Percentiles rank a stretch among this genome's conserved stretches.
phyloP scores from a whole-genome alignment of 2,797 vertebrate genomes.

The Onychomys torridus region DNA sequence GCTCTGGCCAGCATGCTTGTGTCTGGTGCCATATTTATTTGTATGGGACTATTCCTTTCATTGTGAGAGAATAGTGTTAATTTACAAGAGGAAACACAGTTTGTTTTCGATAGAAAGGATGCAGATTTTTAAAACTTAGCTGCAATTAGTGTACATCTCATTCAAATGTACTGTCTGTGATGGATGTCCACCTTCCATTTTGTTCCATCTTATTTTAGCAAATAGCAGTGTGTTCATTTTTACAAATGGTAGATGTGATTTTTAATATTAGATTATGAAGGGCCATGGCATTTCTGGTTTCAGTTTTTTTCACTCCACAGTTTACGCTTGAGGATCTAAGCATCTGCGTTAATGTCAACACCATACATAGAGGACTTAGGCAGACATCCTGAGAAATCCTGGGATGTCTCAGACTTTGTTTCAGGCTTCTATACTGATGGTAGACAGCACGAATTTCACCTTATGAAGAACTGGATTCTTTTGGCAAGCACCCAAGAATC shows the following conservation, averaged over 20 bases:
- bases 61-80: neutral
- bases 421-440: neutral
- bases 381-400: neutral
- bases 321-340: neutral
- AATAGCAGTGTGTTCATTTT: neutral
- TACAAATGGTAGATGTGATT: neutral
- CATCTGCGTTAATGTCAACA: fast-evolving
- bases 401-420: fast-evolving
- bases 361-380: fast-evolving
- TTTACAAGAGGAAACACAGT: neutral
- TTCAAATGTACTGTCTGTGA: neutral
- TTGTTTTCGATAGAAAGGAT: neutral
- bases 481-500: neutral
- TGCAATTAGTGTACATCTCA: neutral
- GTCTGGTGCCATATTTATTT: neutral
- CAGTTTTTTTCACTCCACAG: neutral
- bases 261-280: neutral
- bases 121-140: neutral
- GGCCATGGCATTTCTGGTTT: neutral
- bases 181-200: fast-evolving
- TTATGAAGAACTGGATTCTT: neutral
- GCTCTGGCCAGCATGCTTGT: neutral
- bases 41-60: neutral
- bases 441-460: neutral
- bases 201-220: fast-evolving